Conservation (phyloP, 2,797 vertebrate genomes). For the Chiloscyllium punctatum region DNA sequence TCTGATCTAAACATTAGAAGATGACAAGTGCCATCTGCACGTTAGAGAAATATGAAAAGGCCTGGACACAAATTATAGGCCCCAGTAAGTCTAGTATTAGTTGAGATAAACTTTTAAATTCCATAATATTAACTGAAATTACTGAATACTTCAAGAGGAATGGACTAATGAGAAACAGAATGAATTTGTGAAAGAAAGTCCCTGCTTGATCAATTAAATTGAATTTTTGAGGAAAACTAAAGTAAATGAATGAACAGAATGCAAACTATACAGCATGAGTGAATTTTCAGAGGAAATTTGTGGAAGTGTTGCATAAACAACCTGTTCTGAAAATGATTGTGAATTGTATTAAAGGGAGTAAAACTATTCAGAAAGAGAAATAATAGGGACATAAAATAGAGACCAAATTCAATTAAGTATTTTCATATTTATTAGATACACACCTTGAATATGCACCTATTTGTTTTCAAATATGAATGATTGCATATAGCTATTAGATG, state of each 20-base stretch:
- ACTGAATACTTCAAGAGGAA: not conserved
- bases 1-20: not conserved
- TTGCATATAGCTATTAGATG: not conserved
- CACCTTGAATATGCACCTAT: not conserved
- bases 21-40: not conserved
- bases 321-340: not conserved
- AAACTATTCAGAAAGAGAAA: not conserved
- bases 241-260: not conserved
- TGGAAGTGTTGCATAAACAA: not conserved
- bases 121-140: not conserved
- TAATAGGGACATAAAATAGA: not conserved
- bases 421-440: not conserved
- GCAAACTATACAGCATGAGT: not conserved
- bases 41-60: not conserved
- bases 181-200: not conserved
- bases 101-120: not conserved
- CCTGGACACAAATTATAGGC: not conserved
- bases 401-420: not conserved
- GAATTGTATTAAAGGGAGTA: not conserved
- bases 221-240: not conserved
- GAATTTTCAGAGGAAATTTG: constrained; percentile 4
- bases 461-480: not conserved
- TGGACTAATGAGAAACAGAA: not conserved
- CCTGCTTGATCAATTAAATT: not conserved
- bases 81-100: not conserved